Evolutionary conservation across 2,888 invertebrate species (phyloP).

Genomic region (Linnaemya vulpina): DNA sequence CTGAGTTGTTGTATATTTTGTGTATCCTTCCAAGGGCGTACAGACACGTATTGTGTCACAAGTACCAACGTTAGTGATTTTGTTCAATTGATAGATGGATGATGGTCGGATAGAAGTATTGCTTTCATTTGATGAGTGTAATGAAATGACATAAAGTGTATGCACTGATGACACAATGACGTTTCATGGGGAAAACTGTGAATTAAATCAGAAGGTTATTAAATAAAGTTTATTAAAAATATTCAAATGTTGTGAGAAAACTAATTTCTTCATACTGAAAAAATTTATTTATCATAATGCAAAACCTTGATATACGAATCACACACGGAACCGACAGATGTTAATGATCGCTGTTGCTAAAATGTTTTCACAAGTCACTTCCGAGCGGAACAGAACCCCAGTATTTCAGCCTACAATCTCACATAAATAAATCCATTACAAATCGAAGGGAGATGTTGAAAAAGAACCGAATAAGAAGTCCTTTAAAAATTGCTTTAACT

Average conservation of each 20-base stretch:
- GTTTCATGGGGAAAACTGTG: constrained; percentile 5
- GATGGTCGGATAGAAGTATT: constrained; percentile 43
- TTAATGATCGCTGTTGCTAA: no score
- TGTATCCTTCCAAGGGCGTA: background rate
- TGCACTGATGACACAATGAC: constrained; percentile 44
- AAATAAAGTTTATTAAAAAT: constrained; percentile 1
- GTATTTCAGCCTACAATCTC: no score
- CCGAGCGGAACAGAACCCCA: no score
- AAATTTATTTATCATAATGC: no score
- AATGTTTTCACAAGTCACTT: no score
- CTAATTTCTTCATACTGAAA: background rate
- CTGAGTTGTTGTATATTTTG: background rate
- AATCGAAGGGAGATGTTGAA: no score
- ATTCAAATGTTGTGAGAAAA: background rate
- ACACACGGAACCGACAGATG: no score
- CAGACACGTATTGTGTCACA: background rate
- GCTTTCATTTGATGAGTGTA: constrained; percentile 43
- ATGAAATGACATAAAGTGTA: constrained; percentile 60
- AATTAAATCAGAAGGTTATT: constrained; percentile 33
- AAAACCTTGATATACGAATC: no score
- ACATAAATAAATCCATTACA: no score
- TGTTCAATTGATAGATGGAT: constrained; percentile 55
- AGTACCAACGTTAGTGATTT: constrained; percentile 49
- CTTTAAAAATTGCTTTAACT: no score
- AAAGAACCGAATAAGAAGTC: no score